phyloP scores from a whole-genome alignment of 2,797 vertebrate species.

The Knipowitschia caucasica region DNA sequence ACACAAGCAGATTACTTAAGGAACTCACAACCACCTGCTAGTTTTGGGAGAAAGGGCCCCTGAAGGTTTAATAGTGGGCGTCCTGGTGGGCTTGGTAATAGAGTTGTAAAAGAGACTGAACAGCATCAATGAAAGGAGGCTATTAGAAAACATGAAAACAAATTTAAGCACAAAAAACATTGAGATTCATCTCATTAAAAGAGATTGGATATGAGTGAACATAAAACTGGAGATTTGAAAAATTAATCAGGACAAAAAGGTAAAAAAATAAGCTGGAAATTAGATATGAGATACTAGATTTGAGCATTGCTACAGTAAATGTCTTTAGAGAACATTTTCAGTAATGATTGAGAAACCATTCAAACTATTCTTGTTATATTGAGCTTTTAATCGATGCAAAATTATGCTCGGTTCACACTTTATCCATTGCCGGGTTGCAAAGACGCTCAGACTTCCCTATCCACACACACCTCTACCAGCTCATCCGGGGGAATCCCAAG shows the following conservation, averaged over 20 bases:
- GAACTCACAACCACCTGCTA: slow-evolving; percentile 61
- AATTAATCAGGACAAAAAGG: background rate
- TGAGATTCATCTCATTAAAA: slow-evolving; percentile 20
- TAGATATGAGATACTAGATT: no score
- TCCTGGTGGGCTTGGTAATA: slow-evolving; percentile 64
- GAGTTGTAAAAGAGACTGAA: slow-evolving; percentile 60
- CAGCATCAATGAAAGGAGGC: slow-evolving; percentile 44
- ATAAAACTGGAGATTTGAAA: background rate
- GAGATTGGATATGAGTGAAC: slow-evolving; percentile 20
- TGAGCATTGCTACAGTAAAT: no score
- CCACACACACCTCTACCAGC: no score
- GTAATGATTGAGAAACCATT: no score
- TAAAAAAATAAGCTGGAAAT: background rate
- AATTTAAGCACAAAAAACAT: slow-evolving; percentile 42
- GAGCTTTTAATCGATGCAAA: no score
- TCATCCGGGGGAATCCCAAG: no score
- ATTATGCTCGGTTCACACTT: no score
- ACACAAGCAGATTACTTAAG: slow-evolving; percentile 61
- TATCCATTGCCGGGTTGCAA: no score
- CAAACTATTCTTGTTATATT: no score
- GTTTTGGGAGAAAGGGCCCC: slow-evolving; percentile 53
- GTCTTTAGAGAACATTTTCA: no score
- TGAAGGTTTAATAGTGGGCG: slow-evolving; percentile 55
- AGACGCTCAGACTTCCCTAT: no score
- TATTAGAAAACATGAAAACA: slow-evolving; percentile 57